Conservation (phyloP, 2,113 vertebrate genomes). For the Nematolebias whitei region DNA sequence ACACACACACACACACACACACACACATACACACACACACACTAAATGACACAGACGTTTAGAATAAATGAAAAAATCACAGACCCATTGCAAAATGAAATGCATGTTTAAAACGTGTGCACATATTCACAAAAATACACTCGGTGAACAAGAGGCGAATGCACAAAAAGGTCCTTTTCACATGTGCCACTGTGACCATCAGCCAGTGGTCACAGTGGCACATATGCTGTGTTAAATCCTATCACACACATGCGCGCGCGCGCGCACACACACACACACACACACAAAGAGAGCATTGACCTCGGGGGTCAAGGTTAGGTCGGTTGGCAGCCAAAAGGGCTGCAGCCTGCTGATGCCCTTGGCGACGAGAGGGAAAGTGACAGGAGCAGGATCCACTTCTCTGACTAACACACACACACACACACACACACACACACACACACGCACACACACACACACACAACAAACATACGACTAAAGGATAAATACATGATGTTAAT, state of each 20-base stretch:
- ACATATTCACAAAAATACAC: slow-evolving; percentile 5
- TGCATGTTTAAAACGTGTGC: not conserved
- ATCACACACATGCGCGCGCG: slow-evolving; percentile 28
- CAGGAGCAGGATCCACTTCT: slow-evolving; percentile 48
- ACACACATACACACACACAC: slow-evolving; percentile 8
- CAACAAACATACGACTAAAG: not conserved
- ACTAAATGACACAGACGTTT: slow-evolving; percentile 15
- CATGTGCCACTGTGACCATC: slow-evolving; percentile 59
- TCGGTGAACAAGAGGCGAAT: slow-evolving; percentile 18
- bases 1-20: slow-evolving; percentile 13
- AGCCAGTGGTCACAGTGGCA: slow-evolving; percentile 44
- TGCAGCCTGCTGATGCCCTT: slow-evolving; percentile 68
- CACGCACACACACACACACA: not conserved
- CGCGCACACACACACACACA: slow-evolving; percentile 36
- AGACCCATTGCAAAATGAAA: not conserved
- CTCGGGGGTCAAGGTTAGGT: slow-evolving; percentile 72
- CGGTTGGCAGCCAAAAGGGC: slow-evolving; percentile 58
- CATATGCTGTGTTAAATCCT: slow-evolving; percentile 63
- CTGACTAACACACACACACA: slow-evolving; percentile 4
- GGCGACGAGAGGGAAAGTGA: slow-evolving; percentile 51
- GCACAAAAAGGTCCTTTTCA: slow-evolving; percentile 19
- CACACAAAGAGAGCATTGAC: slow-evolving; percentile 45
- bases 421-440: not conserved
- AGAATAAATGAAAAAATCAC: not conserved
- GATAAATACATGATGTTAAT: not conserved